phyloP scores from a whole-genome alignment of 2,797 vertebrate genomes.

The Streptopelia turtur region DNA sequence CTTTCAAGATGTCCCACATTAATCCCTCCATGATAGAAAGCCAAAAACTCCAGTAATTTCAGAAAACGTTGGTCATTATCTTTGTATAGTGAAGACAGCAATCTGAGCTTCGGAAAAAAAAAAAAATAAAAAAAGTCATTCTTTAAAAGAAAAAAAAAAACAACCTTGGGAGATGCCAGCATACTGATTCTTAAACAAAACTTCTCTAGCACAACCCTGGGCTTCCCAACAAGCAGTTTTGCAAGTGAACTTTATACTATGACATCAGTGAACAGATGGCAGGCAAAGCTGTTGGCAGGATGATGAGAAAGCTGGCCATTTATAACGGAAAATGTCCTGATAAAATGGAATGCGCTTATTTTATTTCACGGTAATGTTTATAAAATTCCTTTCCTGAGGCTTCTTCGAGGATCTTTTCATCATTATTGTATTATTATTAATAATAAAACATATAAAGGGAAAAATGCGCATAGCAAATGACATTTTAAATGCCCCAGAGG shows the following conservation, averaged over 20 bases:
- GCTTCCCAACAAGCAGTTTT: constrained; percentile 54
- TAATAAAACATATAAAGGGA: constrained; percentile 58
- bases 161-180: background rate
- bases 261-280: constrained; percentile 76
- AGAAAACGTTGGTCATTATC: background rate
- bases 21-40: background rate
- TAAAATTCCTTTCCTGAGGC: constrained; percentile 67
- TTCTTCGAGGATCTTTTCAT: constrained; percentile 63
- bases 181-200: constrained; percentile 51
- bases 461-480: constrained; percentile 37
- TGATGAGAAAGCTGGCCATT: constrained; percentile 64
- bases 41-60: constrained; percentile 9
- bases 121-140: background rate
- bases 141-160: background rate
- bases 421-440: constrained; percentile 61
- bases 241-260: constrained; percentile 52
- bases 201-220: constrained; percentile 9
- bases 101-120: background rate
- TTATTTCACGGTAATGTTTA: constrained; percentile 74
- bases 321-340: constrained; percentile 76
- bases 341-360: constrained; percentile 70
- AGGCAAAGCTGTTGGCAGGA: constrained; percentile 65
- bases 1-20: background rate
- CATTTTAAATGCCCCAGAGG: constrained; percentile 49
- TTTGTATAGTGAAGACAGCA: background rate